Percentiles rank a stretch among this genome's conserved stretches.
Conservation (phyloP, 2,113 vertebrate genomes). For the Trachemys scripta region DNA sequence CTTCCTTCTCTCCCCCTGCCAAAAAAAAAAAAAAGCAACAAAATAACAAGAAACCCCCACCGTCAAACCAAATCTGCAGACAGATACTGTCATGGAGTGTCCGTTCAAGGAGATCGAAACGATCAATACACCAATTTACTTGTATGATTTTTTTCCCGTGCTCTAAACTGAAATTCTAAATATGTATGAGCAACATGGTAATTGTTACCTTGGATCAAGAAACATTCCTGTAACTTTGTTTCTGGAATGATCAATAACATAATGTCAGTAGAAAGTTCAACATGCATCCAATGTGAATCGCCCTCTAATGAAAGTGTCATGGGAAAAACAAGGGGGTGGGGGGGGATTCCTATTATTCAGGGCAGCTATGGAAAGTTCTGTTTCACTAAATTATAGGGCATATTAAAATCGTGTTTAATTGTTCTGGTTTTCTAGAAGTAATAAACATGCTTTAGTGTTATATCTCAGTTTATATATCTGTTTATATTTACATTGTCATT, state of each 20-base stretch:
- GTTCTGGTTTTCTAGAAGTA: neutral
- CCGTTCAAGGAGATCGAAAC: neutral
- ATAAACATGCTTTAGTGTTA: neutral
- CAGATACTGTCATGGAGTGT: neutral
- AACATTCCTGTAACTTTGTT: neutral
- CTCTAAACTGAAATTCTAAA: neutral
- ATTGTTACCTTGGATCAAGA: neutral
- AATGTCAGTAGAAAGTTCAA: neutral
- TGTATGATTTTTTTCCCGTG: neutral
- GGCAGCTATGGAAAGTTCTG: conserved; percentile 19
- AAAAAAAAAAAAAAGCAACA: neutral
- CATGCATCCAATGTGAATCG: conserved; percentile 10
- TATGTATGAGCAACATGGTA: neutral
- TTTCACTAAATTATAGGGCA: conserved; percentile 35
- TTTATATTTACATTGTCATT: neutral
- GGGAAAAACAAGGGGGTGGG: conserved; percentile 29
- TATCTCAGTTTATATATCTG: neutral
- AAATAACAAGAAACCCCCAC: too few species aligned
- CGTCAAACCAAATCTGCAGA: neutral
- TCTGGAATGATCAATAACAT: neutral
- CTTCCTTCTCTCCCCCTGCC: neutral
- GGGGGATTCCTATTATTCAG: neutral
- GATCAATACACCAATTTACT: neutral
- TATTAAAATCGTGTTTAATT: neutral
- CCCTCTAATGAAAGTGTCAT: conserved; percentile 35